Percentiles rank a stretch among this genome's conserved stretches.
Conservation (phyloP, 2,113 vertebrate genomes). For the Asarcornis scutulata region DNA sequence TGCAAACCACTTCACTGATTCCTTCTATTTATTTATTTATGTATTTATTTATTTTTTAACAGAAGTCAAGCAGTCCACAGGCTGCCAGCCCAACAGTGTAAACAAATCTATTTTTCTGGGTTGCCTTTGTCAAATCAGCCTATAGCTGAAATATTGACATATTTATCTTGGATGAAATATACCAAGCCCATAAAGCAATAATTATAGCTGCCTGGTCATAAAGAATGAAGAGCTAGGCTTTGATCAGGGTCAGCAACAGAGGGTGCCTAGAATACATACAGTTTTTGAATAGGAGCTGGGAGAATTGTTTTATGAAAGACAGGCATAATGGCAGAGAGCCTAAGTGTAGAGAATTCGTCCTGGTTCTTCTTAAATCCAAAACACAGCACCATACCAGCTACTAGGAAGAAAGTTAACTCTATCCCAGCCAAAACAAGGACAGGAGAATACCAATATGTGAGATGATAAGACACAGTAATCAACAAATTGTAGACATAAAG, state of each 20-base stretch:
- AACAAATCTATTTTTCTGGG: conserved; percentile 17
- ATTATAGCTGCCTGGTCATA: background rate
- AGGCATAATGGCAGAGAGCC: rapidly evolving
- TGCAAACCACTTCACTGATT: background rate
- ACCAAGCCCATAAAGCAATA: background rate
- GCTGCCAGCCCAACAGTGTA: background rate
- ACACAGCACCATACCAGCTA: too few relatives aligned
- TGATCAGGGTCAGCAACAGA: background rate
- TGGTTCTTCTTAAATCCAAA: too few relatives aligned
- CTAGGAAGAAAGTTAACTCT: too few relatives aligned
- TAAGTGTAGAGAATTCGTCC: background rate
- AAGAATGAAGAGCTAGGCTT: background rate
- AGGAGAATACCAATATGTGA: background rate
- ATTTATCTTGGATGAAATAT: background rate
- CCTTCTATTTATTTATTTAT: background rate
- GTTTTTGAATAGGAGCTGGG: background rate
- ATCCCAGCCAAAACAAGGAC: too few relatives aligned
- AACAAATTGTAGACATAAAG: background rate
- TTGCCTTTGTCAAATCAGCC: conserved; percentile 34
- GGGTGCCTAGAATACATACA: background rate
- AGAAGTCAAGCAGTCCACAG: background rate
- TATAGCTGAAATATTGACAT: background rate
- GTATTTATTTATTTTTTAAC: background rate
- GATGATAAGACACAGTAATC: background rate
- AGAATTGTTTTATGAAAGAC: background rate